Evolutionary conservation across 2,797 vertebrate genomes (phyloP), one percentile per base, ranked within the genome.

Genomic region (Anas flavirostris): DNA sequence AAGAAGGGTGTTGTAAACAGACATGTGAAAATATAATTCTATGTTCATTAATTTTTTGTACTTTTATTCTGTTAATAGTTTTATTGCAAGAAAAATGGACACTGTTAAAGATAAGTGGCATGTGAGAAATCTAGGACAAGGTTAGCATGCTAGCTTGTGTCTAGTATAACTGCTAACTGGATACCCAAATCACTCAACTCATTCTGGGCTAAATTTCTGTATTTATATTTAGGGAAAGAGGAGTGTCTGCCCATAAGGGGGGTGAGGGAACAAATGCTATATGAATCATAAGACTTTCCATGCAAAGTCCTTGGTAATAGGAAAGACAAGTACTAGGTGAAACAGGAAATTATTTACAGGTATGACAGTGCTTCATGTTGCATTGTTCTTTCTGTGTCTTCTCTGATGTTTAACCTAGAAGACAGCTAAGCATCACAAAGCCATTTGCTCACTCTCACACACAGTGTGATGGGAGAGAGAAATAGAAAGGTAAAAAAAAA

Each of bases 1-100:
- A 33, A 75, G 59, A 83, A 59, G 2, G 3, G 2, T 23, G 33
- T 6, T 1, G 0, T 8, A 70, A 66, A 76, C 29, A 41, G 8
- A 29, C 58, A 48, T 46, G 8, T 58, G 55, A 72, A 79, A 46
- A 67, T 69, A 81, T 52, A 5, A 64, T 53, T 70, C 29, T 59
- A 48, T 7, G 17, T 41, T 70, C n/a, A 53, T 28, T 9, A 3
- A 37, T 79, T 62, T 46, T 91, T 79, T 50, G 41, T 8, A 39
- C 19, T 68, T 26, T 28, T 43, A 19, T 7, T 73, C 18, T 64
- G 33, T 41, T 41, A 48, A 76, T 26, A 35, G 4, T 12, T 80
- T 69, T 69, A 52, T 22, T 19, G 39, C 14, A 28, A 58, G 29
- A 59, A 52, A 74, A 53, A 58, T 12, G 3, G 16, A 31, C 12